These are phyloP conservation scores for Sebastes reedi DNA, from an alignment of 2,797 vertebrate species.

Conservation along the genomic window DNA sequence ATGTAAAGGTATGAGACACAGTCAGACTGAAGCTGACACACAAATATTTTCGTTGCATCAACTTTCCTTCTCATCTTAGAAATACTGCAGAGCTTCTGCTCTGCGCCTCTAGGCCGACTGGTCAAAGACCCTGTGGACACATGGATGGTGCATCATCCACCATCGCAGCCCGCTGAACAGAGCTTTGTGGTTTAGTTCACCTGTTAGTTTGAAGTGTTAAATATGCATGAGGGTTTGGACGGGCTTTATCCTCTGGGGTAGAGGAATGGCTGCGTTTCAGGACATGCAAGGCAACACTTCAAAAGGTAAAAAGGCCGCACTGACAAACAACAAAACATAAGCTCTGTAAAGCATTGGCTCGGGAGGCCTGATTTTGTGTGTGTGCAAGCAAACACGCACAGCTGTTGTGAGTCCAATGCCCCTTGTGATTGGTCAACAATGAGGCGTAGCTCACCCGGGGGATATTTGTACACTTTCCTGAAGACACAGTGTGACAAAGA, in stretches of 20 bases:
- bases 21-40: neutral
- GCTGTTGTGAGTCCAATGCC: constrained; percentile 24
- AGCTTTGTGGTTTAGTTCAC: constrained; percentile 40
- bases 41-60: neutral
- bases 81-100: neutral
- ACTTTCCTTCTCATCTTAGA: neutral
- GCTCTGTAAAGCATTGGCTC: constrained; percentile 1
- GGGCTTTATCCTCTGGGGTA: constrained; percentile 39
- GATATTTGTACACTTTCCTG: constrained; percentile 35
- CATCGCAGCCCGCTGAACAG: neutral
- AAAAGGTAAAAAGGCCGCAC: constrained; percentile 38
- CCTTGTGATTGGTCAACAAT: constrained; percentile 43
- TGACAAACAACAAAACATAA: constrained; percentile 39
- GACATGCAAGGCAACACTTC: constrained; percentile 47
- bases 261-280: constrained; percentile 51
- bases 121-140: constrained; percentile 5
- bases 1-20: neutral
- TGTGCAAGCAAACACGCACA: constrained; percentile 2
- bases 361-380: neutral
- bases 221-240: constrained; percentile 62
- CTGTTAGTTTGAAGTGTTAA: constrained; percentile 58
- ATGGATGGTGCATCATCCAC: constrained; percentile 14
- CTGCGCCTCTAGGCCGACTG: neutral
- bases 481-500: constrained; percentile 37
- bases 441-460: constrained; percentile 2